These are phyloP conservation scores for Enteromius paludinosus DNA, from an alignment of 2,797 vertebrate genomes.

Conservation along the genomic window DNA sequence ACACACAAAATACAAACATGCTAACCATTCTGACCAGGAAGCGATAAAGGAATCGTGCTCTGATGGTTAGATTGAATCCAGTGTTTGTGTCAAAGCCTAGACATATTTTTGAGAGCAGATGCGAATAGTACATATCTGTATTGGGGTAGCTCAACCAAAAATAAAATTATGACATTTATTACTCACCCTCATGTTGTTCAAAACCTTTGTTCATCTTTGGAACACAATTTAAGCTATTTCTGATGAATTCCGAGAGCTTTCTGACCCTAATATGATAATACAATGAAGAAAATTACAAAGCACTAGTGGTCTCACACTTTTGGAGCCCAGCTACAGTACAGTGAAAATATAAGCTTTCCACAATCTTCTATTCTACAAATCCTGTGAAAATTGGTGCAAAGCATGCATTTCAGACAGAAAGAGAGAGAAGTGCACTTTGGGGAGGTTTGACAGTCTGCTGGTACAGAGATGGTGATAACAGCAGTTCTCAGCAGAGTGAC, in stretches of 20 bases:
- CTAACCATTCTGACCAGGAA: slow-evolving; percentile 32
- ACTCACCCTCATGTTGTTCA: neutral
- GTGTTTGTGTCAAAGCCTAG: slow-evolving; percentile 11
- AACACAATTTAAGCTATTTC: neutral
- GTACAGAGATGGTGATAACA: slow-evolving; percentile 4
- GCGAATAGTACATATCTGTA: neutral
- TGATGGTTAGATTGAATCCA: slow-evolving; percentile 15
- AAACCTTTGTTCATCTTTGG: neutral
- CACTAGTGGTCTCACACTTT: neutral
- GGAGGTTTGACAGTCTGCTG: slow-evolving; percentile 16
- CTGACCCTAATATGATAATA: too few species aligned
- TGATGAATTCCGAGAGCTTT: neutral
- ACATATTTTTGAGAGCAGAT: neutral
- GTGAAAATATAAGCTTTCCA: slow-evolving; percentile 4
- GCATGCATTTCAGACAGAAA: slow-evolving; percentile 9
- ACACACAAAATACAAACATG: slow-evolving; percentile 44
- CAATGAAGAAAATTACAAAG: neutral
- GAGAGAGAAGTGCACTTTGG: slow-evolving; percentile 11
- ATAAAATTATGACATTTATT: neutral
- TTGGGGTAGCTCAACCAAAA: neutral
- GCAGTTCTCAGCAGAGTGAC: slow-evolving; percentile 17
- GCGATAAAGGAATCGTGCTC: neutral
- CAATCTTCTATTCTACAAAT: slow-evolving; percentile 16
- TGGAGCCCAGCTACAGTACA: neutral
- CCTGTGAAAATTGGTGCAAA: slow-evolving; percentile 17